Evolutionary conservation across 2,797 vertebrate genomes (phyloP), one percentile per base, ranked within the genome.

Genomic region (Hirundo rustica): DNA sequence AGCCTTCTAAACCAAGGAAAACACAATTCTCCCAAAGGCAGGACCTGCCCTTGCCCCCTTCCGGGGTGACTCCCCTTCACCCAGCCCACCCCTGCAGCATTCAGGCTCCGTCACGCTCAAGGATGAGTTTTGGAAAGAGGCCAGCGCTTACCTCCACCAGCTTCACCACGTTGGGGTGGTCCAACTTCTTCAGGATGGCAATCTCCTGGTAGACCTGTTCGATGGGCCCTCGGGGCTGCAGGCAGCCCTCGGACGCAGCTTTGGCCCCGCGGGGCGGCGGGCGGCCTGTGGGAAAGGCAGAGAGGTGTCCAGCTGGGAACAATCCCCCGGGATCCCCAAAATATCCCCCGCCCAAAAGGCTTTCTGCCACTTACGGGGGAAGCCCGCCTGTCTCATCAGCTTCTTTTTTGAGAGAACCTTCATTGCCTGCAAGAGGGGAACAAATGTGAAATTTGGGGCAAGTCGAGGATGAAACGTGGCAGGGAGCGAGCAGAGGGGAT

Each of bases 121-220:
- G 38, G 50, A 29, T 36, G 53, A 44, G 22, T 47, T 83, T n/a
- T 9, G 40, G 79, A 51, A 55, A 54, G 65, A 26, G n/a, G 47
- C 11, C 3, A 5, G 68, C 0, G 0, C 97, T 97, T 75, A 99
- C 99, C 98, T 99, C 99, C 66, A 99, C 99, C 77, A 99, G 97
- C 96, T 99, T 99, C 91, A 99, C 99, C 80, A 99, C 99, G 6
- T 99, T 99, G 78, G 99, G 98, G 96, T 99, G 99, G 95, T 99
- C 99, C 72, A 99, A 98, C 96, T 99, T 99, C 97, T 99, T 99
- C 67, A 99, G 98, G 96, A 99, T 99, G 96, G 99, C 99, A 4
- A 99, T 99, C 97, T 99, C 99, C 95, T 99, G 99, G 97, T 99
- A 99, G 77, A 99, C 99, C 67, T 99, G 98, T 74, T 99, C 99